These are phyloP conservation scores for Heteropelma amictum DNA, from an alignment of 2,888 invertebrate species.

Conservation along the genomic window DNA sequence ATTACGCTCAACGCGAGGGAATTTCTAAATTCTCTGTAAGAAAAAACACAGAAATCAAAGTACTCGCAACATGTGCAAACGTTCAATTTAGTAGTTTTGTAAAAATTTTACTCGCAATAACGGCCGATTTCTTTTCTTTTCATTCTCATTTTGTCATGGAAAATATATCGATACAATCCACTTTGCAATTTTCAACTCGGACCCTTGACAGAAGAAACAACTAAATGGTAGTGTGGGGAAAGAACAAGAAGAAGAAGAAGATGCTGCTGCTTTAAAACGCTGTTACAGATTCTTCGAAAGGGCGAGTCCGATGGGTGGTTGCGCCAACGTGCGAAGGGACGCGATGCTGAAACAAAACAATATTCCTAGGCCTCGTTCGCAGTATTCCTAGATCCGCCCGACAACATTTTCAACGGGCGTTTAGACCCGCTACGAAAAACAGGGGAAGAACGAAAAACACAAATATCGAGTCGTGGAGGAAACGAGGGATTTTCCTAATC, in stretches of 20 bases:
- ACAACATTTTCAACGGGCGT: no score
- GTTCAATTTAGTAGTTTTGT: no score
- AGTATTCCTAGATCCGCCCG: background rate
- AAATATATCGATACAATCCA: background rate
- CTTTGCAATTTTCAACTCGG: background rate
- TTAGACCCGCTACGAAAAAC: no score
- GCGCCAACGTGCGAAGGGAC: conserved; percentile 45
- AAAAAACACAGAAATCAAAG: no score
- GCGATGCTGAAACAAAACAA: conserved; percentile 68
- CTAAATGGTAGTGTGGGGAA: background rate
- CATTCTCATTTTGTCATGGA: no score
- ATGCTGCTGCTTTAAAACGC: conserved; percentile 1
- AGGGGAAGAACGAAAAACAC: no score
- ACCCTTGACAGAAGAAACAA: conserved; percentile 19
- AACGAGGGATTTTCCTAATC: no score
- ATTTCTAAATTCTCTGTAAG: no score
- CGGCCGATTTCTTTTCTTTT: no score
- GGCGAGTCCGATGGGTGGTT: conserved; percentile 29
- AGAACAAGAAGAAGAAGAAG: conserved; percentile 34
- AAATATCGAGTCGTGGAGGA: background rate
- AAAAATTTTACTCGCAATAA: no score
- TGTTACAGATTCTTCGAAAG: conserved; percentile 41
- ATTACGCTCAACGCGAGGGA: no score
- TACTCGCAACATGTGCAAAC: no score
- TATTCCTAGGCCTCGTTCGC: conserved; percentile 65